A percentile compares a stretch with the other conserved stretches of the same genome.
phyloP scores from a whole-genome alignment of 2,888 invertebrate genomes.

The Drepana falcataria region DNA sequence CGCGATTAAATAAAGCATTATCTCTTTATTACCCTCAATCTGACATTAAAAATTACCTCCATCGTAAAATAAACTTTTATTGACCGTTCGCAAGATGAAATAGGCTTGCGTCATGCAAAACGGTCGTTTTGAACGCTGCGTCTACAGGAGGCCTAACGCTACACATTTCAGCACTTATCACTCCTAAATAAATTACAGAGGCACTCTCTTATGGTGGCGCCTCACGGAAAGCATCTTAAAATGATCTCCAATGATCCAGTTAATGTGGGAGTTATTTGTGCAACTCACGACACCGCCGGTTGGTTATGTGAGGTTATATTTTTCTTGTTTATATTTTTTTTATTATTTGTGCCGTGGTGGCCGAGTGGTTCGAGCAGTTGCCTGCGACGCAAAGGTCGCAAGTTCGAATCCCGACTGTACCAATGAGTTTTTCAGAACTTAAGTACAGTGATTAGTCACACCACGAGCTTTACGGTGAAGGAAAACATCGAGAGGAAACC shows the following conservation, averaged over 20 bases:
- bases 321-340: not conserved
- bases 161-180: constrained; percentile 77
- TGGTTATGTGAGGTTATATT: constrained; percentile 5
- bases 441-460: no score
- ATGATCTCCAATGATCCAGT: constrained; percentile 4
- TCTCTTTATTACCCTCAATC: constrained; percentile 10
- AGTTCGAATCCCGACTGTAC: no score
- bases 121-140: constrained; percentile 2
- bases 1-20: constrained; percentile 7
- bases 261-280: constrained; percentile 40
- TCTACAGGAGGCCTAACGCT: constrained; percentile 47
- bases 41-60: not conserved
- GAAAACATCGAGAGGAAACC: no score
- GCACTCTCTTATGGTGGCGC: constrained; percentile 51
- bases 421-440: no score
- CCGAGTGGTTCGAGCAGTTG: no score
- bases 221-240: constrained; percentile 44
- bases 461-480: no score
- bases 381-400: no score
- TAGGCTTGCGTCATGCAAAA: constrained; percentile 1
- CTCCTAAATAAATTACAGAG: constrained; percentile 73
- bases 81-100: not conserved
- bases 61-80: not conserved
- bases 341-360: no score
- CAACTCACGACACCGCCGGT: constrained; percentile 49